phyloP scores from a whole-genome alignment of 2,113 vertebrate species.

The Tragelaphus imberbis region DNA sequence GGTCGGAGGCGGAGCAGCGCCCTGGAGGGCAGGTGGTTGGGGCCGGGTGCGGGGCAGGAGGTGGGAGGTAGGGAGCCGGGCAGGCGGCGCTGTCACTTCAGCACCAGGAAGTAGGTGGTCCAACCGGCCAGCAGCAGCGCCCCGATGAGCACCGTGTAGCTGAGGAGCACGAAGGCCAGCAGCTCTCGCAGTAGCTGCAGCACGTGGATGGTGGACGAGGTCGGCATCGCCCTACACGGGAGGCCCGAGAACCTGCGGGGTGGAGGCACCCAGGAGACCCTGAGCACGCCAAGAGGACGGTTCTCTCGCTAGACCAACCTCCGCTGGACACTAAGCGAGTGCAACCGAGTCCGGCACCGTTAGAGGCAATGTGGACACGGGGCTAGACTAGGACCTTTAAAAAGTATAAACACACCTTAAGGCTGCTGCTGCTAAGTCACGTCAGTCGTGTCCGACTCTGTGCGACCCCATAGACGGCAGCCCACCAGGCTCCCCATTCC shows the following conservation, averaged over 20 bases:
- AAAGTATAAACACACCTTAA: background rate
- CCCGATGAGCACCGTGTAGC: conserved; percentile 94
- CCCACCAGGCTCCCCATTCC: no score
- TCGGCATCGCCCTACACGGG: conserved; percentile 68
- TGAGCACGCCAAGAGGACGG: background rate
- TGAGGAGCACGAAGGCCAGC: conserved; percentile 94
- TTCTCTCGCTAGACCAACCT: background rate
- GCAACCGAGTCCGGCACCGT: background rate
- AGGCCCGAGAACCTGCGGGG: background rate
- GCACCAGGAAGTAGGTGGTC: conserved; percentile 95
- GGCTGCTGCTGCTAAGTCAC: no score
- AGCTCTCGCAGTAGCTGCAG: conserved; percentile 92
- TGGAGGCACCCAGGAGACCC: background rate
- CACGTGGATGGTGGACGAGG: conserved; percentile 88
- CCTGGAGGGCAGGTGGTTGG: background rate
- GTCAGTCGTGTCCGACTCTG: no score
- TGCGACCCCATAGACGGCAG: no score
- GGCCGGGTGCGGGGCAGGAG: background rate
- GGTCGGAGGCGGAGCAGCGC: background rate
- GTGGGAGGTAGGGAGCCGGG: background rate
- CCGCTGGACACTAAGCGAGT: no score
- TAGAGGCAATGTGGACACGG: background rate
- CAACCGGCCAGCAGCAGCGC: conserved; percentile 93
- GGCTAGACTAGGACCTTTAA: background rate
- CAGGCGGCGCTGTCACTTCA: conserved; percentile 80